A percentile compares a stretch with the other conserved stretches of the same genome.
These are phyloP conservation scores for Pipra filicauda DNA, from an alignment of 2,113 vertebrate species.

Conservation along the genomic window DNA sequence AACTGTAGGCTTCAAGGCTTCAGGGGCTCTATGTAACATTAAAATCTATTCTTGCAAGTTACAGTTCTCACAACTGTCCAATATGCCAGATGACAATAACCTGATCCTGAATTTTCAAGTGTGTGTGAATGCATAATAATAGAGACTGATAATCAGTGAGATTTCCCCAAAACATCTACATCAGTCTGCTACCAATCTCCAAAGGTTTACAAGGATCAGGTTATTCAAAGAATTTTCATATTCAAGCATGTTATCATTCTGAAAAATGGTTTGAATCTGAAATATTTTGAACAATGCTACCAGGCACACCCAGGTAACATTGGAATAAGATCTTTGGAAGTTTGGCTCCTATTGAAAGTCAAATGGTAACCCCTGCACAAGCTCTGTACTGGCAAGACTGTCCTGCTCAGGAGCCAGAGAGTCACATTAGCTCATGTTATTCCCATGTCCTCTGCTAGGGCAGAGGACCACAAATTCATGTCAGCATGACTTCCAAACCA, in stretches of 20 bases:
- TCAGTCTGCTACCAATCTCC: neutral
- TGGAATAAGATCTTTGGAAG: neutral
- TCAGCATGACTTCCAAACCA: too few relatives aligned
- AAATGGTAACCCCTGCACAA: neutral
- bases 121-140: too few relatives aligned
- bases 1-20: too few relatives aligned
- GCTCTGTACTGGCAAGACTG: neutral
- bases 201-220: neutral
- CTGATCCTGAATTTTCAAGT: too few relatives aligned
- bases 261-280: too few relatives aligned
- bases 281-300: neutral
- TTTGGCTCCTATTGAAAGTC: neutral
- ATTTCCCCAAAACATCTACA: neutral
- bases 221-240: neutral
- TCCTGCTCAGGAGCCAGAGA: neutral
- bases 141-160: neutral
- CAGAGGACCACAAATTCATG: neutral
- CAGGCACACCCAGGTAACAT: neutral
- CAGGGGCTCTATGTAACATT: too few relatives aligned
- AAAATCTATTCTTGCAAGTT: too few relatives aligned
- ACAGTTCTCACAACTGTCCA: too few relatives aligned
- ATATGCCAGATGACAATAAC: too few relatives aligned
- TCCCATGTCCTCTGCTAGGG: fast-evolving
- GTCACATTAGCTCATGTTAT: fast-evolving
- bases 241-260: too few relatives aligned